These are phyloP conservation scores for Spea bombifrons DNA, from an alignment of 2,113 vertebrate species.

Conservation along the genomic window DNA sequence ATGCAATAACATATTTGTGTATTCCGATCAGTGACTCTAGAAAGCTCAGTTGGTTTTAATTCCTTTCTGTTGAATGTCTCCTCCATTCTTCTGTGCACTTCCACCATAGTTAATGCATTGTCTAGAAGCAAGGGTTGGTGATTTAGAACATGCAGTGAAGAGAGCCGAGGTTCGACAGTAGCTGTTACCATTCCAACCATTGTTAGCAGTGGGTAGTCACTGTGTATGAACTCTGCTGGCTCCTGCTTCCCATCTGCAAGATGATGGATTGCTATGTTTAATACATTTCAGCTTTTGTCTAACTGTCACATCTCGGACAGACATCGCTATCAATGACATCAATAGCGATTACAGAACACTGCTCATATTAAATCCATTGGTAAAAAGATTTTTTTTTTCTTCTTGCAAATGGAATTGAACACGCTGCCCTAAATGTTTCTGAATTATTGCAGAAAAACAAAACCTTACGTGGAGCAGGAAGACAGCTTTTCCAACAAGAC, in stretches of 20 bases:
- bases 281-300: constrained; percentile 84
- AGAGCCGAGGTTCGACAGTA: constrained; percentile 50
- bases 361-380: constrained; percentile 64
- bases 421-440: too few species aligned
- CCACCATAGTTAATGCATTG: constrained; percentile 3
- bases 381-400: constrained; percentile 49
- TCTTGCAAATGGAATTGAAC: neutral
- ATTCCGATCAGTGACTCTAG: neutral
- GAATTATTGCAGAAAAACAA: too few species aligned
- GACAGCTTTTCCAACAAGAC: neutral
- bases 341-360: constrained; percentile 65
- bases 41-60: constrained; percentile 9
- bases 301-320: constrained; percentile 72
- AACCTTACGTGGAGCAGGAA: too few species aligned
- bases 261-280: constrained; percentile 83
- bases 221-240: constrained; percentile 72
- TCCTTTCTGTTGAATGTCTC: neutral
- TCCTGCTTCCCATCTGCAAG: constrained; percentile 77
- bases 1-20: neutral
- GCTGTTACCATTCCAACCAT: constrained; percentile 68
- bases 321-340: constrained; percentile 73
- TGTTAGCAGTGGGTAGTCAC: constrained; percentile 73
- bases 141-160: constrained; percentile 54
- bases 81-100: constrained; percentile 1
- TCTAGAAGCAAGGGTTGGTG: constrained; percentile 11